Percentiles rank a stretch among this genome's conserved stretches.
These are phyloP conservation scores for Sakesphorus luctuosus DNA, from an alignment of 2,113 vertebrate genomes.

Conservation along the genomic window DNA sequence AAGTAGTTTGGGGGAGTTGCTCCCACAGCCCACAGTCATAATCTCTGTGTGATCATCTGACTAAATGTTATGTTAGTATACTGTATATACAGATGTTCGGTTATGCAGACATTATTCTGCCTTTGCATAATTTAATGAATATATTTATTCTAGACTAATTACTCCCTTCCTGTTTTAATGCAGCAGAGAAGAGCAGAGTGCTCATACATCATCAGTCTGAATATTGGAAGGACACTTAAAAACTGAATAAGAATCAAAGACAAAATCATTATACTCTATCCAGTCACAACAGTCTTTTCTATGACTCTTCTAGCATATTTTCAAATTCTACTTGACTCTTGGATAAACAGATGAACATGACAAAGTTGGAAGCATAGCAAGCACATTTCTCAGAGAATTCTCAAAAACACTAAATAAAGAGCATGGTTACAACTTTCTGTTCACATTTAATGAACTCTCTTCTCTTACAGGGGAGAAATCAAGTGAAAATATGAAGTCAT, in stretches of 20 bases:
- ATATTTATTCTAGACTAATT: not conserved
- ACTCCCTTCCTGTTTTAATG: not conserved
- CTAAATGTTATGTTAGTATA: not conserved
- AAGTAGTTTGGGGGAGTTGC: not conserved
- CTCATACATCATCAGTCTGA: not conserved
- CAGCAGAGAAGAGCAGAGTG: not conserved
- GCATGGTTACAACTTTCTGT: not conserved
- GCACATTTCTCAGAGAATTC: not conserved
- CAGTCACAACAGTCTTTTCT: not conserved
- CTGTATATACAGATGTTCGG: not conserved
- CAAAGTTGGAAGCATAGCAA: not conserved
- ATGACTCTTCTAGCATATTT: not conserved
- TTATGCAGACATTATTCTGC: not conserved
- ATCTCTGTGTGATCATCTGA: not conserved
- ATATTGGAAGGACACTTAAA: fast-evolving
- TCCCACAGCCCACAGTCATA: not conserved
- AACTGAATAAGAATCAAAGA: not conserved
- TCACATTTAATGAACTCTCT: not conserved
- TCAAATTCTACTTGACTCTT: not conserved
- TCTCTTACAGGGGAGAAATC: not conserved
- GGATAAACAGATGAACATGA: not conserved
- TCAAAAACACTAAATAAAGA: not conserved
- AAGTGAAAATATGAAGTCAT: not conserved
- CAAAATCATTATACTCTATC: not conserved
- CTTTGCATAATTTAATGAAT: not conserved